Base-by-base conservation (phyloP, 2,888 invertebrate genomes). In the Drosophila atroscutellata region DNA sequence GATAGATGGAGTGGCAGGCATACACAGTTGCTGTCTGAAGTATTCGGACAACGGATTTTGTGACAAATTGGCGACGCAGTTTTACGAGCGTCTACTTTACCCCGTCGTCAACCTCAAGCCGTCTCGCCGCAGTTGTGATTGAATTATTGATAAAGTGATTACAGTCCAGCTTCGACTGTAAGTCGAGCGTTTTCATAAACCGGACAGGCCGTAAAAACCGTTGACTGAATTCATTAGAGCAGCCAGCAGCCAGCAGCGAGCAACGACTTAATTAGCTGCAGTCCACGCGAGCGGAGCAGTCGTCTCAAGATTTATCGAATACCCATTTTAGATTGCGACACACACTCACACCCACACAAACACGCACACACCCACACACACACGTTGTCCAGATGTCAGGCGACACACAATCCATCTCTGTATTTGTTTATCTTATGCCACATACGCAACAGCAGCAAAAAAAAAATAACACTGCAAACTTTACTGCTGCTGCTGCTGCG, bases 101-200 rank as follows among this genome's bases (percentile, higher is more conserved):
- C 45, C 45, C 45, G 51, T 49, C 28, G 13, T 1, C 13, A 57
- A 57, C 63, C n/a, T 11, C 4, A 39, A 5, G 39, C 0, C 42
- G 42, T 55, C 57, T 24, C 45, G 49, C 36, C 28, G 32, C 51
- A 57, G 66, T 80, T 89, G 67, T 89, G 86, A 87, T 87, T 90
- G 90, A 88, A 87, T 89, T 87, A 87, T 87, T 84, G 86, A 87
- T 87, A 87, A 87, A 87, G 86, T 88, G 86, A 86, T 88, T 89
- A 80, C 75, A 74, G 55, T 55, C 26, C n/a, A 45, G 45, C 72
- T 67, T 60, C 34, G 74, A 62, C 15, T 24, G 45, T 24, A 45
- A 15, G 20, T 45, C n/a, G 30, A 15, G 49, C 57, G 64, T 57
- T 72, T 65, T 80, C 65, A 76, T 77, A 77, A 55, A 65, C 51